Conservation (phyloP, 1,140 invertebrate genomes). For the Magallana gigas region DNA sequence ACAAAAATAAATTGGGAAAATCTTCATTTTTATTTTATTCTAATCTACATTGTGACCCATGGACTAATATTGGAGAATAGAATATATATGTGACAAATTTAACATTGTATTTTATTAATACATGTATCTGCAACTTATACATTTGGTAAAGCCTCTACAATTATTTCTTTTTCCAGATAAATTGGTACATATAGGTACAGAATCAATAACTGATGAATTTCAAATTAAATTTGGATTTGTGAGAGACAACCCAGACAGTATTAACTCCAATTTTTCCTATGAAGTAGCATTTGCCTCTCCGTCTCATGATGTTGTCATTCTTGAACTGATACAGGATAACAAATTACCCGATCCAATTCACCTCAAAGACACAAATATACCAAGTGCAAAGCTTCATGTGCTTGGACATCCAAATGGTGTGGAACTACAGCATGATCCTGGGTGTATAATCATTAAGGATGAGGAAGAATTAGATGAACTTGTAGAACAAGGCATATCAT, state of each 20-base stretch:
- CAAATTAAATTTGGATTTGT: slow-evolving; percentile 1
- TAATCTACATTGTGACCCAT: too few species aligned
- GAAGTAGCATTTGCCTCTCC: not conserved
- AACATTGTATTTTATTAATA: too few species aligned
- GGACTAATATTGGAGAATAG: too few species aligned
- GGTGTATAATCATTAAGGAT: not conserved
- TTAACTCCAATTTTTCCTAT: not conserved
- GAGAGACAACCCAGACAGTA: not conserved
- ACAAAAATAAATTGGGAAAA: too few species aligned
- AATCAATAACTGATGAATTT: not conserved
- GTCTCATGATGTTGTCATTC: not conserved
- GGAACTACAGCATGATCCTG: not conserved
- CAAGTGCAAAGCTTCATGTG: not conserved
- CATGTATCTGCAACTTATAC: too few species aligned
- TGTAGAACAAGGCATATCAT: not conserved
- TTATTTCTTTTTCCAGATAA: not conserved
- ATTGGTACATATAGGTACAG: not conserved
- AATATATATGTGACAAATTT: too few species aligned
- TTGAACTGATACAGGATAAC: not conserved
- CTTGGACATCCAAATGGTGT: slow-evolving; percentile 4
- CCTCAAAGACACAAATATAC: not conserved
- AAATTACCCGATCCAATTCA: not conserved
- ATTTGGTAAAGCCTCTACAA: too few species aligned
- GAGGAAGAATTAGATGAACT: not conserved
- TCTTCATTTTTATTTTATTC: too few species aligned